Conservation (phyloP, 37 sponge, comb jelly and placozoan genomes). For the Amphimedon queenslandica region DNA sequence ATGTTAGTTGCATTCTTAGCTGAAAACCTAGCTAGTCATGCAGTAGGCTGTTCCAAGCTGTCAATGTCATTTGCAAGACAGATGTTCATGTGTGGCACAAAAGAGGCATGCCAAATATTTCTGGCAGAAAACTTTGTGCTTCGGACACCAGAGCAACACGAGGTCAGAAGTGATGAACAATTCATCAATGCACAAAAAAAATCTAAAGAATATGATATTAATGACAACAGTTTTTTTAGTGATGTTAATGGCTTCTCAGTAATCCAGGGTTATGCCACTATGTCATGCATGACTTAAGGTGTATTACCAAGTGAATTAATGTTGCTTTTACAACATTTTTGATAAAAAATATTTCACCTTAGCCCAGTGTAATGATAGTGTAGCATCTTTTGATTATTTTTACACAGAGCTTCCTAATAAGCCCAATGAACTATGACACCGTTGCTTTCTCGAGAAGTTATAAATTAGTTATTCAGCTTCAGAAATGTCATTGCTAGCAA, state of each 20-base stretch:
- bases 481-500: conserved; percentile 16
- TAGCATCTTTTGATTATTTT: conserved; percentile 16
- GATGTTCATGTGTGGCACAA: no score
- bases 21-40: no score
- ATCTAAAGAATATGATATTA: conserved; percentile 9
- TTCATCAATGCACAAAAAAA: neutral
- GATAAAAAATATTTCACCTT: conserved; percentile 9
- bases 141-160: conserved; percentile 20
- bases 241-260: neutral
- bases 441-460: neutral
- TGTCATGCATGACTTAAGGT: conserved; percentile 43
- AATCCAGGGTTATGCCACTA: conserved; percentile 16
- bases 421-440: neutral
- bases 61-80: no score
- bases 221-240: conserved; percentile 1
- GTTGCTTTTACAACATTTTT: neutral
- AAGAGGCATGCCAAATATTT: no score
- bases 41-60: conserved; percentile 11
- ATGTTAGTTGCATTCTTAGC: no score
- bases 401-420: conserved; percentile 12
- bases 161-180: no score
- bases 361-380: conserved; percentile 3
- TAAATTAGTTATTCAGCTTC: no score
- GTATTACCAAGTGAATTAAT: conserved; percentile 33
- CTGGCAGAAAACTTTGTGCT: conserved; percentile 11